Evolutionary conservation across 2,888 invertebrate genomes (phyloP).

Genomic region (Galerucella pusilla): DNA sequence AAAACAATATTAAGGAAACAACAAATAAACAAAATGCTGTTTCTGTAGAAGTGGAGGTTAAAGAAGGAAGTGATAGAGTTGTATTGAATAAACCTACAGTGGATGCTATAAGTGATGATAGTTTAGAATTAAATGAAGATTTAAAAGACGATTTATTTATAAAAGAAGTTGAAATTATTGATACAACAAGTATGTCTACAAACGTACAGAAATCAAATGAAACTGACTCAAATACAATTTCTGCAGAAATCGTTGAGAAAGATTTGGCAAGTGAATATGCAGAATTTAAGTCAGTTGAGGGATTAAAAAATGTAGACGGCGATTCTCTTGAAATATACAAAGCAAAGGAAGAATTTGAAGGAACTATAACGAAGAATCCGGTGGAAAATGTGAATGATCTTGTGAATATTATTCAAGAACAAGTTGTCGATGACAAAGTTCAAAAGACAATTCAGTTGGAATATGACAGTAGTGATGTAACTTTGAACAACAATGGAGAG

Average conservation of each 20-base stretch:
- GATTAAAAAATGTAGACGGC: background rate
- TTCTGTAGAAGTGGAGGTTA: background rate
- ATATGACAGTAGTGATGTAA: background rate
- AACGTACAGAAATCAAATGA: background rate
- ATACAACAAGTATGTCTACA: background rate
- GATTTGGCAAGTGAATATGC: background rate
- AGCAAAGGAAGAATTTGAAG: background rate
- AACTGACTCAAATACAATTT: background rate
- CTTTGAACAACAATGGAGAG: background rate
- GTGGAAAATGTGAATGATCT: too few species aligned
- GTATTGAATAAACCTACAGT: background rate
- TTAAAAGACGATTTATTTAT: background rate
- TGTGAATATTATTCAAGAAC: background rate
- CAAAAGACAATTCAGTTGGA: background rate
- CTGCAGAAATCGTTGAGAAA: background rate
- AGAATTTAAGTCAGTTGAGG: background rate
- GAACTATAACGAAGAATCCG: background rate
- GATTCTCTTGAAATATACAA: background rate
- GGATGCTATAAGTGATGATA: conserved; percentile 19
- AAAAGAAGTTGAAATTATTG: background rate
- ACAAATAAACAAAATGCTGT: background rate
- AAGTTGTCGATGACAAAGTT: background rate
- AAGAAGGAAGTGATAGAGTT: background rate
- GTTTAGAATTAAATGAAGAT: conserved; percentile 24
- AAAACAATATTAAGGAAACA: background rate